Percentiles rank a stretch among this genome's conserved stretches.
Conservation (phyloP, 2,113 vertebrate species). For the Atractosteus spatula region DNA sequence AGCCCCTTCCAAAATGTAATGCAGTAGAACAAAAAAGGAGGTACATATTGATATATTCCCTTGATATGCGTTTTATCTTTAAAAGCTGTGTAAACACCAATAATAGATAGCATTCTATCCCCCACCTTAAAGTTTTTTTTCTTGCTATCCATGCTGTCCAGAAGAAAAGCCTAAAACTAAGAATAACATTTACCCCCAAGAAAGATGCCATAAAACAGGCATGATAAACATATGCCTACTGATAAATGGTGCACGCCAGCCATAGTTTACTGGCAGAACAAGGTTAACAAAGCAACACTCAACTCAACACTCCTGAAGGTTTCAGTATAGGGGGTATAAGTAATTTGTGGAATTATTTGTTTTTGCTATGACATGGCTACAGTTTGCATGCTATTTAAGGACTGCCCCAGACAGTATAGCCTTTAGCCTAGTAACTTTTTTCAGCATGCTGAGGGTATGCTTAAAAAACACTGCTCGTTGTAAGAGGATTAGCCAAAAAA, state of each 20-base stretch:
- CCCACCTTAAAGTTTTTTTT: conserved; percentile 8
- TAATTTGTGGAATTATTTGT: not conserved
- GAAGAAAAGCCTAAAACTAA: conserved; percentile 22
- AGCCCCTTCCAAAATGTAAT: too few relatives aligned
- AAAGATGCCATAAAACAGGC: conserved; percentile 30
- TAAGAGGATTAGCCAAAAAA: not conserved
- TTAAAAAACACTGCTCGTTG: not conserved
- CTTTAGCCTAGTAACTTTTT: not conserved
- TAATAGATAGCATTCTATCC: conserved; percentile 31
- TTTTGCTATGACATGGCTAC: not conserved
- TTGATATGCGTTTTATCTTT: conserved; percentile 35
- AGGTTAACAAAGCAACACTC: conserved; percentile 62
- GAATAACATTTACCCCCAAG: not conserved
- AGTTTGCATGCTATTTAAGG: conserved; percentile 6
- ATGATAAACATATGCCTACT: conserved; percentile 38
- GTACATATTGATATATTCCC: conserved; percentile 30
- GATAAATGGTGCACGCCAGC: conserved; percentile 56
- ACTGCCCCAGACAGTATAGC: not conserved
- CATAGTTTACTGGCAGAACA: conserved; percentile 55
- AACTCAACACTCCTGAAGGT: conserved; percentile 25
- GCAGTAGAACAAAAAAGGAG: too few relatives aligned
- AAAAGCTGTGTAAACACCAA: conserved; percentile 29
- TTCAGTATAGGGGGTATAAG: conserved; percentile 12
- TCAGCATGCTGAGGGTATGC: not conserved
- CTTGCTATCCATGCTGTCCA: conserved; percentile 27